Base-by-base conservation (phyloP, 2,888 invertebrate species). In the Lochmaea capreae region DNA sequence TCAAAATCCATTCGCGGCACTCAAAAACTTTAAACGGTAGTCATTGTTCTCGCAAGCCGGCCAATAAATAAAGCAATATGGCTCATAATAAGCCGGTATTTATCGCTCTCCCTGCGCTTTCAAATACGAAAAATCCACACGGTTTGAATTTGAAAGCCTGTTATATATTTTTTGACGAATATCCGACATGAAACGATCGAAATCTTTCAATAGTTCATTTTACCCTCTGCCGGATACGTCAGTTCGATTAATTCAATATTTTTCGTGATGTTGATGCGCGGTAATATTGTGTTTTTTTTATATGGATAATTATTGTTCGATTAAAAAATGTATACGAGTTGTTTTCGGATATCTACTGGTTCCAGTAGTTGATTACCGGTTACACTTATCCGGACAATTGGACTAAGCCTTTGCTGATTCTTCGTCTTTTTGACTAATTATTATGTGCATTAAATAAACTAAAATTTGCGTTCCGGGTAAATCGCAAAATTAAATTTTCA, bases 211-310 rank as follows among this genome's bases (percentile, higher is more conserved):
- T 79, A 76, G 79, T 76, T 69, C 74, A 78, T 81, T 83, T 81
- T 76, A 79, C 80, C 80, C 77, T 75, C 77, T 73, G 75, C 80
- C 83, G 83, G 83, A 83, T 82, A 83, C 77, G 83, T 83, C 83
- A 78, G 78, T 78, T 78, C 72, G 62, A 70, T 76, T 81, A 75
- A 81, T 79, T 77, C 82, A 82, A 83, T 81, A 83, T 81, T 80
- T 80, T 75, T 59, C 54, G 76, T 62, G 16, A 62, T 42, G 39
- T 42, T 16, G 42, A 26, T 2, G 33, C n/a, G 26, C 26, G 1
- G 12, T 49, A 11, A 49, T 49, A 49, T 49, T 49, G 3, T 49
- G 49, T 5, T 49, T 49, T 52, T 52, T 52, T 16, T 39, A 6
- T 39, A 39, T 39, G 33, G 33, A 39, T 39, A 39, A 39, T 39